Conservation (phyloP, 2,888 invertebrate species). For the Oscheius myriophilus region DNA sequence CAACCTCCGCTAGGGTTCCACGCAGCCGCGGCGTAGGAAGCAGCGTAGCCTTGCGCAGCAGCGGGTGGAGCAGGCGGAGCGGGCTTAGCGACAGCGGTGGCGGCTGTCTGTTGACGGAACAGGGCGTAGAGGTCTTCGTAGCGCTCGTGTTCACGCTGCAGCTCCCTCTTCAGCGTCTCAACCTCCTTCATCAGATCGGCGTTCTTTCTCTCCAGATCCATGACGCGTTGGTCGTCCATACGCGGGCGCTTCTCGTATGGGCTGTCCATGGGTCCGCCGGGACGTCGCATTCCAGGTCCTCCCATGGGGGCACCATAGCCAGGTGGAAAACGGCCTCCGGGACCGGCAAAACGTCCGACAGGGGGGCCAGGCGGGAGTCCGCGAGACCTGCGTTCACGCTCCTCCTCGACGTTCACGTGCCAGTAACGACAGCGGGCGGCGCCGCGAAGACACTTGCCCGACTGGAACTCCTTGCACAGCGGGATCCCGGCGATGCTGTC, state of each 20-base stretch:
- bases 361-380: constrained; percentile 73
- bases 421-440: constrained; percentile 69
- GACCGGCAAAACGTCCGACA: constrained; percentile 43
- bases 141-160: constrained; percentile 61
- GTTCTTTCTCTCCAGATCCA: constrained; percentile 57
- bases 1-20: constrained; percentile 25
- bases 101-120: constrained; percentile 52
- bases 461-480: constrained; percentile 69
- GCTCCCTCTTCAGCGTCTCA: constrained; percentile 60
- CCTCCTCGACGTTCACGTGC: constrained; percentile 68
- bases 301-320: constrained; percentile 12
- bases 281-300: constrained; percentile 33
- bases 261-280: constrained; percentile 30
- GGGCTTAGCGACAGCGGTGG: background rate
- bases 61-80: constrained; percentile 9
- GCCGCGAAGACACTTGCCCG: constrained; percentile 66
- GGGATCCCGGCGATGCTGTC: constrained; percentile 69
- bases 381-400: constrained; percentile 70
- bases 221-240: constrained; percentile 36
- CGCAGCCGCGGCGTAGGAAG: constrained; percentile 12
- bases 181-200: constrained; percentile 58
- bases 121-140: constrained; percentile 64
- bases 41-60: constrained; percentile 13
- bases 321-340: constrained; percentile 29
- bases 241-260: constrained; percentile 40